phyloP scores from a whole-genome alignment of 2,888 invertebrate genomes.

The Leptinotarsa tumamoca region DNA sequence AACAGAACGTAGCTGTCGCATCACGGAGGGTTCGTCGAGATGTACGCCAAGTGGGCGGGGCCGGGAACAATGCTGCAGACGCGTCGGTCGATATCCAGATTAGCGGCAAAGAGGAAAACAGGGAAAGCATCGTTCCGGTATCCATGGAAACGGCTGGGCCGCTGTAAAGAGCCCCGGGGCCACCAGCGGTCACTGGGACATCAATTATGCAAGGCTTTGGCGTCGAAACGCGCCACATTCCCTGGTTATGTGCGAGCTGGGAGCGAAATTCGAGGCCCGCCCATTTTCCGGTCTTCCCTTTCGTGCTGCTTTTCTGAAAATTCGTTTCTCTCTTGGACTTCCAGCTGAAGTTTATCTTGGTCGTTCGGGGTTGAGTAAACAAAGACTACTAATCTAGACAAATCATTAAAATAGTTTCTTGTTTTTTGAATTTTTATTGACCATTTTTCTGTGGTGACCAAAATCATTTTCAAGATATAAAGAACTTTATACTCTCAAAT shows the following conservation, averaged over 20 bases:
- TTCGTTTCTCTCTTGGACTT: too few relatives aligned
- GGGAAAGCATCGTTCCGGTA: constrained; percentile 55
- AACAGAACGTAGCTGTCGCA: background rate
- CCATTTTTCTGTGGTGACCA: too few relatives aligned
- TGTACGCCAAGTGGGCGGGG: constrained; percentile 35
- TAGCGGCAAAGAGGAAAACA: constrained; percentile 31
- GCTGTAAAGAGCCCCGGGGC: constrained; percentile 28
- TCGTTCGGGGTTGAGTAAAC: too few relatives aligned
- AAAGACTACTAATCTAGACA: too few relatives aligned
- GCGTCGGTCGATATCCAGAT: constrained; percentile 53
- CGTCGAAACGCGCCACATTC: constrained; percentile 36
- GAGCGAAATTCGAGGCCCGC: constrained; percentile 5
- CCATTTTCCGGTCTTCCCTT: background rate
- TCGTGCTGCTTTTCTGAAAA: too few relatives aligned
- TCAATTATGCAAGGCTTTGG: constrained; percentile 42
- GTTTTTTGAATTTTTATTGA: too few relatives aligned
- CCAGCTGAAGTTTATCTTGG: too few relatives aligned
- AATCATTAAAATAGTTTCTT: too few relatives aligned
- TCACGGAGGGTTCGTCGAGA: constrained; percentile 17
- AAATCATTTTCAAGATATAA: too few relatives aligned
- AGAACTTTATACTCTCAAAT: too few relatives aligned
- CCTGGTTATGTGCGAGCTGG: background rate
- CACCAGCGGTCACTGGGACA: constrained; percentile 25
- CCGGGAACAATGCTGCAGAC: constrained; percentile 34
- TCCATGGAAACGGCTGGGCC: constrained; percentile 50